Evolutionary conservation across 2,888 invertebrate species (phyloP), one percentile per base, ranked within the genome.

Genomic region (Ichneumoninae sp.): DNA sequence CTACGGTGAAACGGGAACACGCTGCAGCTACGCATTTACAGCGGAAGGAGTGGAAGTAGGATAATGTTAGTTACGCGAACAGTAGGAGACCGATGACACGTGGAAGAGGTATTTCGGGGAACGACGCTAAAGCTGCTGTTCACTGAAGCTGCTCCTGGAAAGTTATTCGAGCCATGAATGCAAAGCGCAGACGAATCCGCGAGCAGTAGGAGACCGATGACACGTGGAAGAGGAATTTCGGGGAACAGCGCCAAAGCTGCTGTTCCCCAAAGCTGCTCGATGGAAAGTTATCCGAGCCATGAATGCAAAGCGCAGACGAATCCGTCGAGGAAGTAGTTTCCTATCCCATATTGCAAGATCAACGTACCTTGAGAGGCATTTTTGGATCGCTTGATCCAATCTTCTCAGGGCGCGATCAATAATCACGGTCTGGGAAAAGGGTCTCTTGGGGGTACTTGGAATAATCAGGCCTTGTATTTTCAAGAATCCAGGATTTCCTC

Each of bases 181-280:
- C 33, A 16, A 33, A 65, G 52, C 19, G 50, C 52, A n/a, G 52
- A 19, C 52, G 52, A 54, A n/a, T 54, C 52, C 19, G 19, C 3
- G 76, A 44, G 66, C 62, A 66, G 30, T 36, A 36, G 47, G 44
- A 71, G 71, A 70, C 60, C 79, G 79, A 82, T 84, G 84, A 84
- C 79, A 80, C 82, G 70, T 76, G 36, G 82, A 62, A 66, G 68
- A 10, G 84, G 82, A 84, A 82, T 84, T 84, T 71, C 13, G 50
- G 52, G 26, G 30, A 72, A 65, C 44, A 75, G 50, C 40, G 13
- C 26, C 26, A 26, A 26, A 3, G 26, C 26, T 26, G 26, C 26
- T 26, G 30, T 30, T 30, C 4, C 30, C 30, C 30, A 4, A 30
- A 30, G 30, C 30, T 30, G 44, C 7, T 40, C 4, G 54, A 6